Evolutionary conservation across 2,888 invertebrate genomes (phyloP).

Genomic region (Creontiades dilutus): DNA sequence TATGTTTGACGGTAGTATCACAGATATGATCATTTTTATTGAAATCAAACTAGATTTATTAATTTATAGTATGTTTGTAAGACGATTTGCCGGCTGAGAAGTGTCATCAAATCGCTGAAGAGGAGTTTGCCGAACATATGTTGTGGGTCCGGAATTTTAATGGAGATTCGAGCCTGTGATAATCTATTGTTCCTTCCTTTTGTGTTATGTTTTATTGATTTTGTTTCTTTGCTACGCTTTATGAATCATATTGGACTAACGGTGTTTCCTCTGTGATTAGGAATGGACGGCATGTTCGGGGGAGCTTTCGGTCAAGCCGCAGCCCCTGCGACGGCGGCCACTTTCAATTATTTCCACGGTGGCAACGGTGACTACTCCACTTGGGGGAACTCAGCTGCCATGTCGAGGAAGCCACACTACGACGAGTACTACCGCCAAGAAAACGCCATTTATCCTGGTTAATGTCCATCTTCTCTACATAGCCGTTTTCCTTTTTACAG

Average conservation of each 20-base stretch:
- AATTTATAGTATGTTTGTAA: too few species aligned
- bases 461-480: neutral
- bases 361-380: slow-evolving; percentile 92
- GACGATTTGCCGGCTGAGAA: too few species aligned
- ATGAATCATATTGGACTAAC: neutral
- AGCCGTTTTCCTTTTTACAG: too few species aligned
- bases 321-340: slow-evolving; percentile 79
- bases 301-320: slow-evolving; percentile 87
- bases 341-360: slow-evolving; percentile 88
- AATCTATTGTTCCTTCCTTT: too few species aligned
- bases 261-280: slow-evolving; percentile 25
- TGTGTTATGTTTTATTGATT: too few species aligned
- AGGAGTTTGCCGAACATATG: too few species aligned
- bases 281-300: slow-evolving; percentile 88
- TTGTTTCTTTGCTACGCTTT: neutral
- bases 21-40: too few species aligned
- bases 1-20: too few species aligned
- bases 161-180: too few species aligned
- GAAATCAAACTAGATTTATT: too few species aligned
- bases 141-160: too few species aligned
- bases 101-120: too few species aligned
- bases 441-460: slow-evolving; percentile 73
- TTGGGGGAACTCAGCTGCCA: slow-evolving; percentile 85
- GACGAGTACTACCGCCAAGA: slow-evolving; percentile 88
- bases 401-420: slow-evolving; percentile 83